Base-by-base conservation (phyloP, 2,113 vertebrate species). In the Meles meles region DNA sequence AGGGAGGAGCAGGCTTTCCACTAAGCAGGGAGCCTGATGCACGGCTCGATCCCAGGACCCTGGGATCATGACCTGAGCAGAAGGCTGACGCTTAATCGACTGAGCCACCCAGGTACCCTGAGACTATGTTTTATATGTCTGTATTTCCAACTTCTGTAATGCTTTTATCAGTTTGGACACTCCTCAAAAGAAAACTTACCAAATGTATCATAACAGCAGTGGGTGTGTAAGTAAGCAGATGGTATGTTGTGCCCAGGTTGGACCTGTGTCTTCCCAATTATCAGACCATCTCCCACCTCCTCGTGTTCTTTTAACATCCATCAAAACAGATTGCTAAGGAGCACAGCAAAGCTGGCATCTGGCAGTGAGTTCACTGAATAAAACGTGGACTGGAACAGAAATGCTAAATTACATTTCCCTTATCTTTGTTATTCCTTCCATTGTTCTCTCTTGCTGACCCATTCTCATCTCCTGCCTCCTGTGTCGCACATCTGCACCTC, bases 81-180 rank as follows among this genome's bases (percentile, higher is more conserved):
- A 55, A 55, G 52, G 52, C 17, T 55, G 52, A 55, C 1, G 52
- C 52, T 55, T 55, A 18, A 55, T 17, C 17, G 1, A 72, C 76
- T 55, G 52, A 55, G 52, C 52, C 52, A 55, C 52, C 17, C 52
- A 55, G 52, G 17, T 18, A 55, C 52, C 52, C 52, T 18, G 52
- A 55, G 52, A 18, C 52, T 55, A 55, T 1, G 52, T 55, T 55
- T 55, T 55, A 55, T 55, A 67, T 74, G 84, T 86, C 8, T 63
- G 5, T 63, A 71, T 93, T 88, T 47, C 42, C 18, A 85, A 14
- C 12, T 91, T 94, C 71, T 82, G 49, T 25, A 95, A 59, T 92
- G 93, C 59, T 85, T 81, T 96, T 90, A 84, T 88, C n/a, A 57
- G 5, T 97, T 96, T 84, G 21, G 15, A 92, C 9, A 20, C 7